Percentiles rank a stretch among this genome's conserved stretches.
phyloP scores from a whole-genome alignment of 2,888 invertebrate genomes.

The Aphidoletes aphidimyza region DNA sequence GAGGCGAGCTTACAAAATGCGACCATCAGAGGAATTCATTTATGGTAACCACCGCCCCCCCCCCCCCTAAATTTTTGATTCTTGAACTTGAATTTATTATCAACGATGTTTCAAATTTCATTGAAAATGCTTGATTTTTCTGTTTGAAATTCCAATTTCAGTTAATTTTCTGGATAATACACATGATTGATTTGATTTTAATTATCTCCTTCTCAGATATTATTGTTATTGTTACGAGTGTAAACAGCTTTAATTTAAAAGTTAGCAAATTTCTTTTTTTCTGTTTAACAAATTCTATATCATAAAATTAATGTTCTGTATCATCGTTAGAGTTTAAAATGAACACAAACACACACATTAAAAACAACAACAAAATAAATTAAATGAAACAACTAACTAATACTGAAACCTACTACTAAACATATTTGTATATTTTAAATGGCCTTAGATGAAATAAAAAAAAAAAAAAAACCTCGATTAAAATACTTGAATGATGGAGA shows the following conservation, averaged over 20 bases:
- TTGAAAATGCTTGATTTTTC: too few relatives aligned
- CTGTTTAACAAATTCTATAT: background rate
- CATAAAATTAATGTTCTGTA: slow-evolving; percentile 23
- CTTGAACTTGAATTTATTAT: too few relatives aligned
- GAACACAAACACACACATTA: too few relatives aligned
- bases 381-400: slow-evolving; percentile 12
- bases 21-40: background rate
- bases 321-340: slow-evolving; percentile 17
- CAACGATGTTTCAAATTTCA: too few relatives aligned
- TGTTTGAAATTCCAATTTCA: too few relatives aligned
- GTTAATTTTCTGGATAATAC: too few relatives aligned
- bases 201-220: background rate
- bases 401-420: slow-evolving; percentile 30
- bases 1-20: background rate
- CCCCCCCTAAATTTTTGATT: too few relatives aligned
- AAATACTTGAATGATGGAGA: slow-evolving; percentile 39
- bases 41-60: background rate
- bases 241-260: background rate
- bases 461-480: slow-evolving; percentile 54
- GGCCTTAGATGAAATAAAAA: slow-evolving; percentile 53
- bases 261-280: background rate
- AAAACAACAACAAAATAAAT: too few relatives aligned
- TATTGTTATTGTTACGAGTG: background rate
- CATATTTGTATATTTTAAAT: slow-evolving; percentile 52
- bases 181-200: background rate